Base-by-base conservation (phyloP, 2,113 vertebrate species). In the Pelobates fuscus region DNA sequence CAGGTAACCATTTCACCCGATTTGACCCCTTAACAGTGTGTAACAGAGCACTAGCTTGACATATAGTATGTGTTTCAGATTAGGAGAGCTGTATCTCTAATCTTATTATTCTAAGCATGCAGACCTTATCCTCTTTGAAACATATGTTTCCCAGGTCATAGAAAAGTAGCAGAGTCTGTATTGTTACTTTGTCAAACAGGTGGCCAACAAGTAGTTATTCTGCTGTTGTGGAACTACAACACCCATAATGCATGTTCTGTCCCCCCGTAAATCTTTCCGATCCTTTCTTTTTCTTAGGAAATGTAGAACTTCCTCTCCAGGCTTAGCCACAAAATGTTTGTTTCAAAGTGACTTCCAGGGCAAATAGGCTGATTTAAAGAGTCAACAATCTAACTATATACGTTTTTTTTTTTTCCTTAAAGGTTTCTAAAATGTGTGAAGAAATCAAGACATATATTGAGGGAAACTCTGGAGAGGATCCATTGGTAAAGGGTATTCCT, bases 391-490 rank as follows among this genome's bases (percentile, higher is more conserved):
- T 65, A 23, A 65, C 32, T 20, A 21, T 8, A 27, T 78, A n/a
- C n/a, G 44, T 17, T 66, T 49, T 79, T 6, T 52, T 43, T n/a
- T 46, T 83, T 78, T 74, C 26, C 15, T 79, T 81, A 46, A 54
- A 99, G 97, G 95, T 96, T 29, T 99, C 97, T 69, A 98, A 96
- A 87, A 95, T 95, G 80, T 98, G 96, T n/a, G 95, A 97, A 83
- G 97, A 97, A 86, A 84, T 99, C 70, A 95, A 92, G 81, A 95
- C 95, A 26, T 97, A 95, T 77, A 92, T 98, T 80, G 94, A 96
- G 87, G 89, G 91, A 70, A 86, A 90, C 76, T 92, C 85, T 68
- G 95, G 94, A 0, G 95, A 98, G 32, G 97, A 99, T 71, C 93
- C 86, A 20, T 88, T 99, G 17, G 90, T 98, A 76, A 98, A 98